Conservation (phyloP, 2,113 vertebrate genomes). For the Tamias sibiricus region DNA sequence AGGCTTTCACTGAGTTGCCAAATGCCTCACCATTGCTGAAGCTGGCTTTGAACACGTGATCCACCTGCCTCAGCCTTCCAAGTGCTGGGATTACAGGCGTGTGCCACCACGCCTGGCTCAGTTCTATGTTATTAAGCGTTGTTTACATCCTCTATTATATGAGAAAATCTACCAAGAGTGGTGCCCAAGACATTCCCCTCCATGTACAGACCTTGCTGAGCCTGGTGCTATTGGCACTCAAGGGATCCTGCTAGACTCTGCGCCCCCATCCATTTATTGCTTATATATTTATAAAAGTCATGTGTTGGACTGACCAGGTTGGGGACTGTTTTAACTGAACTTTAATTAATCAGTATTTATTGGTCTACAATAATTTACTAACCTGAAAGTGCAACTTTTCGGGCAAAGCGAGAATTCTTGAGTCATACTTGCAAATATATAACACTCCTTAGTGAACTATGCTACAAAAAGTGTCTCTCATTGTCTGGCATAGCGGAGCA, state of each 20-base stretch:
- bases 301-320: not conserved
- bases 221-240: not conserved
- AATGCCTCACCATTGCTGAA: no score
- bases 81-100: no score
- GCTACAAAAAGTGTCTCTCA: not conserved
- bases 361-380: not conserved
- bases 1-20: no score
- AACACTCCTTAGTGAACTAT: fast-evolving
- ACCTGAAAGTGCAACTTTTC: not conserved
- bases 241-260: not conserved
- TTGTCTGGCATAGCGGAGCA: not conserved
- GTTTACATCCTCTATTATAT: not conserved
- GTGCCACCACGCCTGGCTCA: no score
- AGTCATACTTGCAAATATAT: not conserved
- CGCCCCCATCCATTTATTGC: fast-evolving
- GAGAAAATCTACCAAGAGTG: not conserved
- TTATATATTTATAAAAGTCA: not conserved
- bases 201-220: not conserved
- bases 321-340: not conserved
- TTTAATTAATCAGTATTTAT: not conserved
- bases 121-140: not conserved
- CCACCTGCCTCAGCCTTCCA: no score
- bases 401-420: not conserved
- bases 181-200: not conserved
- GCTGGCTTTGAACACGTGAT: no score